These are phyloP conservation scores for Syrrhaptes paradoxus DNA, from an alignment of 2,113 vertebrate species.

Conservation along the genomic window DNA sequence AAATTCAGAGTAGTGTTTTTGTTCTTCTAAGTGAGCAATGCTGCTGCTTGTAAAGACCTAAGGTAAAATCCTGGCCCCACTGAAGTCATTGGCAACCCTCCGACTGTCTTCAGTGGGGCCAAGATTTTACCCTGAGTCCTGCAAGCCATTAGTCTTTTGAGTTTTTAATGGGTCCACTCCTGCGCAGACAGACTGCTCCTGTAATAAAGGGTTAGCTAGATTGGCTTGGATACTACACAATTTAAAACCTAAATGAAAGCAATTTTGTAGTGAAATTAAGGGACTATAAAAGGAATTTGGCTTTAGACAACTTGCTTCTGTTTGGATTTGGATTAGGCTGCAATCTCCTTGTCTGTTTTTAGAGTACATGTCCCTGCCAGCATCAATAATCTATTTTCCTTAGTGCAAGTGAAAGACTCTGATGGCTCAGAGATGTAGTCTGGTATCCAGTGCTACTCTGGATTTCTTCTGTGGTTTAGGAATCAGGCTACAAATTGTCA, in stretches of 20 bases:
- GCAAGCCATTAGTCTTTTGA: conserved; percentile 22
- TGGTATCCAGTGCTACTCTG: conserved; percentile 42
- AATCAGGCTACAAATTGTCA: conserved; percentile 43
- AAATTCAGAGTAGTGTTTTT: conserved; percentile 45
- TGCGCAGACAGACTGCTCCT: neutral
- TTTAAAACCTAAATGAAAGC: conserved; percentile 50
- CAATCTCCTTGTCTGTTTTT: conserved; percentile 52
- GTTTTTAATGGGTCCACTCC: conserved; percentile 12
- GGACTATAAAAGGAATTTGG: conserved; percentile 60
- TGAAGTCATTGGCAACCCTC: conserved; percentile 52
- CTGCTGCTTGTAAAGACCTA: conserved; percentile 37
- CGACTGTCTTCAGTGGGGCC: conserved; percentile 20
- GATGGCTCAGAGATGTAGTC: conserved; percentile 48
- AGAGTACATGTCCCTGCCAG: conserved; percentile 41
- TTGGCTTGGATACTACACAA: neutral
- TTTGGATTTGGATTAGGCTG: conserved; percentile 63
- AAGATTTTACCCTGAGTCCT: conserved; percentile 28
- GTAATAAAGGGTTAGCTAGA: conserved; percentile 42
- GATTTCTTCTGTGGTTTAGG: conserved; percentile 47
- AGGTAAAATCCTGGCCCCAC: conserved; percentile 43
- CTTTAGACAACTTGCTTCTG: conserved; percentile 61
- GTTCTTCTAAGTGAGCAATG: neutral
- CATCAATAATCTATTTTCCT: conserved; percentile 63
- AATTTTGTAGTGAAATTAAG: conserved; percentile 64
- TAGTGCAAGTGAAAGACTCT: conserved; percentile 37